phyloP scores from a whole-genome alignment of 2,113 vertebrate genomes.

The Pithys albifrons region DNA sequence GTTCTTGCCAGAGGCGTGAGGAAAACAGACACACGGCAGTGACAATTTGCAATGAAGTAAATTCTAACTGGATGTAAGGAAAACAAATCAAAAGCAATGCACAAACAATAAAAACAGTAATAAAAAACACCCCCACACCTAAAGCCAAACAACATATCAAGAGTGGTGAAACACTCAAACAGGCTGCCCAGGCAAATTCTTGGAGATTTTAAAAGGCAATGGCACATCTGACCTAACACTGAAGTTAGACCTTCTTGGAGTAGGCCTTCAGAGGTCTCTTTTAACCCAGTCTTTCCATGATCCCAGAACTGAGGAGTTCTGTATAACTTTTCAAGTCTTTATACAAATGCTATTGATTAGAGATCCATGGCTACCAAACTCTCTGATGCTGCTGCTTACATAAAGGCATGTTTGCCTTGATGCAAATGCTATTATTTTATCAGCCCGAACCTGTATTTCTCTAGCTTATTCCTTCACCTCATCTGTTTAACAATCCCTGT shows the following conservation, averaged over 20 bases:
- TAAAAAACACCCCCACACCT: not conserved
- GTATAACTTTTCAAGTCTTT: not conserved
- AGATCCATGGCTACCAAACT: not conserved
- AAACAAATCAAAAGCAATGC: not conserved
- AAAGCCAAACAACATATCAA: not conserved
- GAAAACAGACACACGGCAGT: not conserved
- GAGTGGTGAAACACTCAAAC: not conserved
- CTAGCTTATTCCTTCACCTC: not conserved
- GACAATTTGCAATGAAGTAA: not conserved
- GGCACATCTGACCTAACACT: not conserved
- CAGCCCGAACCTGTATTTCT: not conserved
- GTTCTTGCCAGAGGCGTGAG: not conserved
- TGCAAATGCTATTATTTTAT: not conserved
- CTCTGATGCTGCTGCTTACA: not conserved
- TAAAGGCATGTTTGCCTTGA: not conserved
- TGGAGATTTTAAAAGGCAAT: not conserved
- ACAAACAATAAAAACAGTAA: not conserved
- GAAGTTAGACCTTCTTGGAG: not conserved
- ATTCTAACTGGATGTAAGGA: not conserved
- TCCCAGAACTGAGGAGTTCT: not conserved
- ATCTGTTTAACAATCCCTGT: not conserved
- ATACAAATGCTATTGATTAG: not conserved
- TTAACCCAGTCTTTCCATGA: not conserved
- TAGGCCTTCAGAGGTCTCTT: not conserved
- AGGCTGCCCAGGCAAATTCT: fast-evolving